phyloP scores from a whole-genome alignment of 2,888 invertebrate genomes.

The Deilephila elpenor region DNA sequence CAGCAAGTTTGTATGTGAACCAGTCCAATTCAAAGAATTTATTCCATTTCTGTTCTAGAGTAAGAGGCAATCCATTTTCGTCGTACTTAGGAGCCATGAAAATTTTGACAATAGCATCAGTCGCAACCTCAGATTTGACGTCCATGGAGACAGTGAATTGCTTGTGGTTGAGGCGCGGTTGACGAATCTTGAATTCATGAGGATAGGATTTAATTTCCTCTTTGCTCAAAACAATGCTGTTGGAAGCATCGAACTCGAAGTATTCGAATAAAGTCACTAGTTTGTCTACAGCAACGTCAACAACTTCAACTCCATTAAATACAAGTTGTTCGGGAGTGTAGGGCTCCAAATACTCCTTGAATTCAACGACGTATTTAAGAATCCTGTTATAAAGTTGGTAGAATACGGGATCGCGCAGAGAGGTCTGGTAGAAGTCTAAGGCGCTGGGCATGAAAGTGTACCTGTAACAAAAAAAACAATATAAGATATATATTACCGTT shows the following conservation, averaged over 20 bases:
- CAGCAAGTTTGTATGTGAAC: slow-evolving; percentile 83
- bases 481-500: too few relatives aligned
- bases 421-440: slow-evolving; percentile 86
- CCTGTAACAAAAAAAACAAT: slow-evolving; percentile 54
- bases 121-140: slow-evolving; percentile 84
- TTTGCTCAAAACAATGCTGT: slow-evolving; percentile 68
- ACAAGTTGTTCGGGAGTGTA: slow-evolving; percentile 84
- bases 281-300: slow-evolving; percentile 85
- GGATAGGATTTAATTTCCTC: slow-evolving; percentile 64
- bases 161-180: slow-evolving; percentile 89
- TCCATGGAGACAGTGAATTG: slow-evolving; percentile 86
- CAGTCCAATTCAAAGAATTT: slow-evolving; percentile 87
- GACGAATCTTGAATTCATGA: slow-evolving; percentile 83
- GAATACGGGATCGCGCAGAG: slow-evolving; percentile 89
- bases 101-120: slow-evolving; percentile 85
- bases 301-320: slow-evolving; percentile 86
- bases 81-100: slow-evolving; percentile 90
- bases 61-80: slow-evolving; percentile 77
- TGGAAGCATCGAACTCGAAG: slow-evolving; percentile 86
- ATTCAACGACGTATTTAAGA: slow-evolving; percentile 83
- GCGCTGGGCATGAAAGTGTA: slow-evolving; percentile 82
- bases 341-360: slow-evolving; percentile 83
- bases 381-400: slow-evolving; percentile 87
- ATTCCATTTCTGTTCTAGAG: slow-evolving; percentile 82
- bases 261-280: slow-evolving; percentile 87